Percentiles rank a stretch among this genome's conserved stretches.
Evolutionary conservation across 1,140 invertebrate genomes (phyloP).

Genomic region (Conus ventricosus): DNA sequence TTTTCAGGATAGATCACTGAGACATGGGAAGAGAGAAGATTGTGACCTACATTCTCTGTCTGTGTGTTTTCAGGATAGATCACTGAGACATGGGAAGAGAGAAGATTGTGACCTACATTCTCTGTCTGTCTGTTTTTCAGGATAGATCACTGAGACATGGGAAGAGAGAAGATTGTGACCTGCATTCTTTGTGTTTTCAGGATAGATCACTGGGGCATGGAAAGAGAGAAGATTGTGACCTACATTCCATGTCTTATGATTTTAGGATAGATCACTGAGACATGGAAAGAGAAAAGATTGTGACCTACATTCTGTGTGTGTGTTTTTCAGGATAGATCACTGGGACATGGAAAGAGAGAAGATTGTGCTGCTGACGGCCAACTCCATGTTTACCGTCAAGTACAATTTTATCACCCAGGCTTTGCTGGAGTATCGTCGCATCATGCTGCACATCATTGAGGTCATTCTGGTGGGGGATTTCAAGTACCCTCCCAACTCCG

Average conservation of each 20-base stretch:
- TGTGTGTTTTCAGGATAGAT: too few relatives aligned
- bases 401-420: conserved; percentile 90
- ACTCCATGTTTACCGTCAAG: conserved; percentile 84
- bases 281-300: too few relatives aligned
- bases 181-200: too few relatives aligned
- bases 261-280: conserved; percentile 75
- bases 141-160: conserved; percentile 90
- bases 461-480: conserved; percentile 85
- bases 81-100: too few relatives aligned
- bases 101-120: too few relatives aligned
- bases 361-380: conserved; percentile 74
- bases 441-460: conserved; percentile 82
- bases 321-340: conserved; percentile 80
- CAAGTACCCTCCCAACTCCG: conserved; percentile 84
- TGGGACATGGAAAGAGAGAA: conserved; percentile 85
- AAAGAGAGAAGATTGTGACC: too few relatives aligned
- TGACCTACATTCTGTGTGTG: too few relatives aligned
- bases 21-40: too few relatives aligned
- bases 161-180: conserved; percentile 72
- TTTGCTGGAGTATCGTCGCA: conserved; percentile 81
- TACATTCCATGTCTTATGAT: not conserved
- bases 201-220: too few relatives aligned
- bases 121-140: conserved; percentile 42
- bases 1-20: too few relatives aligned
- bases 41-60: too few relatives aligned